phyloP scores from a whole-genome alignment of 2,797 vertebrate genomes.

The Naso thynnoides region DNA sequence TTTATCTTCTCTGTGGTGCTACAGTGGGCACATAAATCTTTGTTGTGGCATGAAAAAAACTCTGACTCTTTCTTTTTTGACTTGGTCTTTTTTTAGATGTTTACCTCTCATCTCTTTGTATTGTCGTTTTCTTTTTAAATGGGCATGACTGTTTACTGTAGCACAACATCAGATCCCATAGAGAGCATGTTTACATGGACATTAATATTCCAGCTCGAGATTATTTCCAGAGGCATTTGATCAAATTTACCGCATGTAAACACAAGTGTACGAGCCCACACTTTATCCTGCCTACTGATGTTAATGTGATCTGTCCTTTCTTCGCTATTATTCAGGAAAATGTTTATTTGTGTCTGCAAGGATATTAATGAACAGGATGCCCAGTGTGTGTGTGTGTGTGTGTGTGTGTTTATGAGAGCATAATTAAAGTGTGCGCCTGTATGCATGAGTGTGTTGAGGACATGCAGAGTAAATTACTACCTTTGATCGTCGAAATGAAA shows the following conservation, averaged over 20 bases:
- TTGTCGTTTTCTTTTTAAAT: conserved; percentile 25
- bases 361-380: conserved; percentile 44
- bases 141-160: conserved; percentile 53
- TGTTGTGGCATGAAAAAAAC: conserved; percentile 55
- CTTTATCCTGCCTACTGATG: conserved; percentile 32
- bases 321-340: conserved; percentile 55
- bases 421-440: conserved; percentile 55
- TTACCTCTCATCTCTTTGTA: conserved; percentile 38
- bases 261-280: conserved; percentile 8
- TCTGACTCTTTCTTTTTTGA: conserved; percentile 13
- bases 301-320: conserved; percentile 35
- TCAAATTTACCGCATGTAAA: conserved; percentile 17
- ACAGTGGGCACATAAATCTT: conserved; percentile 28
- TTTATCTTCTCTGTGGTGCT: conserved; percentile 30
- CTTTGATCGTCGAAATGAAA: conserved; percentile 71
- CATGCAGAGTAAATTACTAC: conserved; percentile 63
- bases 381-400: conserved; percentile 34
- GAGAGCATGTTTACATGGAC: conserved; percentile 37
- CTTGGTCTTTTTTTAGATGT: conserved; percentile 15
- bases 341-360: conserved; percentile 54
- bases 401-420: conserved; percentile 27
- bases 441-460: conserved; percentile 48
- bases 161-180: conserved; percentile 7
- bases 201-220: conserved; percentile 22
- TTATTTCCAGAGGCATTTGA: background rate